Conservation (phyloP, 2,113 vertebrate species). For the Forbesichthys papilliferus region DNA sequence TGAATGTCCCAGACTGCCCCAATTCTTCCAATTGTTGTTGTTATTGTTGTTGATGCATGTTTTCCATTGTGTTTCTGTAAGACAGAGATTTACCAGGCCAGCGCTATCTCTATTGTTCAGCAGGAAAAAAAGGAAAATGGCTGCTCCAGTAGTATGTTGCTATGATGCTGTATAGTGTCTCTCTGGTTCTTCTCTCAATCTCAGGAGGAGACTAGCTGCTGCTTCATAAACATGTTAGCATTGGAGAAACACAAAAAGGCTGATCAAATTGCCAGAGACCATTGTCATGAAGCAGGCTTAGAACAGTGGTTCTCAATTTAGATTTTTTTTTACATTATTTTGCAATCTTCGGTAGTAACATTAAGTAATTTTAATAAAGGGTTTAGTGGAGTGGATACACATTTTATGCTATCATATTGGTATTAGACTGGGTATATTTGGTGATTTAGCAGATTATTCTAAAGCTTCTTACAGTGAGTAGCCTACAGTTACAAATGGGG, state of each 20-base stretch:
- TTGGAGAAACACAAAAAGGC: slow-evolving; percentile 37
- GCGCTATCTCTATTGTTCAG: slow-evolving; percentile 71
- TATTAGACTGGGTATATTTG: no score
- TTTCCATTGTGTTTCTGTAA: slow-evolving; percentile 74
- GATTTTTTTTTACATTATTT: no score
- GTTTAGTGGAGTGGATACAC: no score
- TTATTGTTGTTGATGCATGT: slow-evolving; percentile 76
- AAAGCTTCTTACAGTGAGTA: no score
- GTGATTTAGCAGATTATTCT: no score
- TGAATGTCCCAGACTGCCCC: slow-evolving; percentile 69
- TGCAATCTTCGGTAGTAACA: no score
- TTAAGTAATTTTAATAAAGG: no score
- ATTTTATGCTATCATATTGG: no score
- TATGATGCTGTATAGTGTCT: slow-evolving; percentile 72
- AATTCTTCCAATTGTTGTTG: slow-evolving; percentile 2
- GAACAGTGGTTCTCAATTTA: no score
- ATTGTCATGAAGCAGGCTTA: no score
- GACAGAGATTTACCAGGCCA: slow-evolving; percentile 69
- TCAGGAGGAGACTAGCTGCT: slow-evolving; percentile 58
- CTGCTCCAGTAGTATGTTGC: slow-evolving; percentile 70
- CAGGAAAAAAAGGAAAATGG: slow-evolving; percentile 67
- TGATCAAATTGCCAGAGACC: neutral
- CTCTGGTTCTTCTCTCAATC: slow-evolving; percentile 69
- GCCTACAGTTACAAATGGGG: no score
- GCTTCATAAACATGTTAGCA: slow-evolving; percentile 51